Base-by-base conservation (phyloP, 2,888 invertebrate genomes). In the Pherbina coryleti region DNA sequence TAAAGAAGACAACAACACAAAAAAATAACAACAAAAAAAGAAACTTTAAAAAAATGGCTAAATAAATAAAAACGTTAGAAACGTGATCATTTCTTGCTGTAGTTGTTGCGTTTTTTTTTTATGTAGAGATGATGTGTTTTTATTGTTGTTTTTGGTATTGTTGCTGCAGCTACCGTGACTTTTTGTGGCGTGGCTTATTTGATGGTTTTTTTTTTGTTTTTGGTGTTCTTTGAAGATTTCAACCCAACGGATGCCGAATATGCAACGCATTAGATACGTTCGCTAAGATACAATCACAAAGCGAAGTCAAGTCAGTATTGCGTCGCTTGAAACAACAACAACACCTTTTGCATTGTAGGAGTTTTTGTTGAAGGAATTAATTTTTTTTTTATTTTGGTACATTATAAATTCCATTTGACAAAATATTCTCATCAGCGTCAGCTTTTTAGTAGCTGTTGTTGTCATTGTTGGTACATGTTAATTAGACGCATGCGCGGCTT, bases 31-130 rank as follows among this genome's bases (percentile, higher is more conserved):
- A 34, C 28, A 70, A 70, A 28, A 25, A 70, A 53, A 14, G 17
- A 17, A 70, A 11, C 22, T 34, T 19, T 37, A 34, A 64, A 64
- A 49, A 28, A 49, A 49, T 55, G 55, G 44, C 62, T 44, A 79
- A 76, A 76, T 79, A 80, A 79, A 82, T 80, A 82, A 79, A 79
- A 81, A 81, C 79, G 81, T 80, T 82, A 82, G 80, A 82, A 82
- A 82, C 82, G 82, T 82, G 82, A 82, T 80, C 80, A 62, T 49
- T 57, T 37, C 28, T 66, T 64, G 28, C 17, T 55, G 37, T 31
- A n/a, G 70, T 70, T 70, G 49, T 17, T 71, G 53, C n/a, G n/a
- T n/a, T n/a, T n/a, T 64, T 64, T 17, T 64, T 69, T 28, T 51
- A 25, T 28, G 1, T n/a, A 14, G 37, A 28, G 28, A 17, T 28